Percentiles rank a stretch among this genome's conserved stretches.
Conservation (phyloP, 2,113 vertebrate species). For the Scatophagus argus region DNA sequence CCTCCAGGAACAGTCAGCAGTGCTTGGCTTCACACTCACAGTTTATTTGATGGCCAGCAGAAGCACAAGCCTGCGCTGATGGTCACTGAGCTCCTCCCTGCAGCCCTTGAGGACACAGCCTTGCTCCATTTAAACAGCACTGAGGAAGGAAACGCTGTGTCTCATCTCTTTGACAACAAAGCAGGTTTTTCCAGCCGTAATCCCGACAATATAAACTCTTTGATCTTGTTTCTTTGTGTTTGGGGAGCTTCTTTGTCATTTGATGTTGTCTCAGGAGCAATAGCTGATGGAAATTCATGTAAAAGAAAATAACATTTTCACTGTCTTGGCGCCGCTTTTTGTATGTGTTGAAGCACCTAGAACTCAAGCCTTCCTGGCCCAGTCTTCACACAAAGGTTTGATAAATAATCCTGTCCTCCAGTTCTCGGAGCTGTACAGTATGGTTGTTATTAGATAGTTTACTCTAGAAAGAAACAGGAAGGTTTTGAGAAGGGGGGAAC, state of each 20-base stretch:
- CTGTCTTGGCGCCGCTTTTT: neutral
- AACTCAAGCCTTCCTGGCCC: neutral
- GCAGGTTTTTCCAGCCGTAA: neutral
- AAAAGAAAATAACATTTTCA: conserved; percentile 8
- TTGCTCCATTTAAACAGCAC: neutral
- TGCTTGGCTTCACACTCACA: neutral
- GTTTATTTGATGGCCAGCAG: neutral
- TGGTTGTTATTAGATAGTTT: neutral
- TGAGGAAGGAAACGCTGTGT: neutral
- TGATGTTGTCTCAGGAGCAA: conserved; percentile 34
- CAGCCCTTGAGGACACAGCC: neutral
- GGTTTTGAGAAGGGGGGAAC: neutral
- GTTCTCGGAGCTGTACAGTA: neutral
- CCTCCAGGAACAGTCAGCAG: neutral
- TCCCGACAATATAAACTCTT: neutral
- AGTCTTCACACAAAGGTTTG: neutral
- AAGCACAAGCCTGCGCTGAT: neutral
- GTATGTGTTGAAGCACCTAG: neutral
- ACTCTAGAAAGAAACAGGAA: neutral
- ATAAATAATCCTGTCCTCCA: neutral
- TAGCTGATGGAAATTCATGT: conserved; percentile 32
- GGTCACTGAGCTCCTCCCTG: neutral
- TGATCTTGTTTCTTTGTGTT: conserved; percentile 21
- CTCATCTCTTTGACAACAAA: conserved; percentile 22
- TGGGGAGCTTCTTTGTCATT: conserved; percentile 26